Conservation (phyloP, 2,797 vertebrate species). For the Poeciliopsis infans region DNA sequence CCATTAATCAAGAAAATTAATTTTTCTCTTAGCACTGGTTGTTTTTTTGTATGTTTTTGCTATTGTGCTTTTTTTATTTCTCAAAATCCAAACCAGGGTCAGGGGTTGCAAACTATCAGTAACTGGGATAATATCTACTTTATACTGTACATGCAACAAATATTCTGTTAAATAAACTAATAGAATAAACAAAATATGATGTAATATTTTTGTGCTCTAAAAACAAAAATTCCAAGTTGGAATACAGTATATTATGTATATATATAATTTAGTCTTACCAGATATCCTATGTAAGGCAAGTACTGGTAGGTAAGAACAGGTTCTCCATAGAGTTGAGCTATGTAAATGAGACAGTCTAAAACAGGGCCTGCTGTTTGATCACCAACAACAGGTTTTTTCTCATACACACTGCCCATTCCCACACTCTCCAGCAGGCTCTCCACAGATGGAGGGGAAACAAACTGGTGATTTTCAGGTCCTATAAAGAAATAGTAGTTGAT, state of each 20-base stretch:
- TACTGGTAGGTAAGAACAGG: slow-evolving; percentile 98
- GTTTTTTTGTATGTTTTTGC: too few relatives aligned
- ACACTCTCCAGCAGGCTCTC: slow-evolving; percentile 82
- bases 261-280: slow-evolving; percentile 77
- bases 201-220: not conserved
- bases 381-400: slow-evolving; percentile 89
- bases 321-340: slow-evolving; percentile 96
- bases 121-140: not conserved
- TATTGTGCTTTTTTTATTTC: not conserved
- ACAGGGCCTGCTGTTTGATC: slow-evolving; percentile 91
- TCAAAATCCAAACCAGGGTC: not conserved
- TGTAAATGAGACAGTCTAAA: slow-evolving; percentile 91
- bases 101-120: not conserved
- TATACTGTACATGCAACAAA: not conserved
- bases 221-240: too few relatives aligned
- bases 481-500: not conserved
- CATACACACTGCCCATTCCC: slow-evolving; percentile 90
- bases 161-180: not conserved
- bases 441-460: slow-evolving; percentile 78
- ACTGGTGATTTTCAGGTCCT: slow-evolving; percentile 93
- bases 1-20: too few relatives aligned
- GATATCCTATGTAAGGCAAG: slow-evolving; percentile 95
- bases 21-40: too few relatives aligned
- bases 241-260: not conserved
- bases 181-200: not conserved